These are phyloP conservation scores for Agonopterix subpropinquella DNA, from an alignment of 2,888 invertebrate species.

Conservation along the genomic window DNA sequence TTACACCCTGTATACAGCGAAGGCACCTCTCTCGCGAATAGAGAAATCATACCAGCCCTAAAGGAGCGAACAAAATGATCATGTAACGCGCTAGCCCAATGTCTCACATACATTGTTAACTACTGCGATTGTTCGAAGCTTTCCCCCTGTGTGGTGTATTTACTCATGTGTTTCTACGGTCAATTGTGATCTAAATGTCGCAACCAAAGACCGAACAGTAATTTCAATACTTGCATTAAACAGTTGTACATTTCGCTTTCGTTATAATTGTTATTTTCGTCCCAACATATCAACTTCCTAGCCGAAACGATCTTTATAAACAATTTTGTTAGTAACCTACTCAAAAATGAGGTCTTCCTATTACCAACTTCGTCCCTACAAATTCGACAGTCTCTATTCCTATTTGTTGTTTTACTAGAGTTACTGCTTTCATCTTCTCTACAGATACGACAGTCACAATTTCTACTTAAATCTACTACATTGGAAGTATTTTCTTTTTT, in stretches of 20 bases:
- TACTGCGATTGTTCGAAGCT: too few relatives aligned
- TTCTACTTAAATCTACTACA: slow-evolving; percentile 34
- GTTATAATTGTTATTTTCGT: slow-evolving; percentile 52
- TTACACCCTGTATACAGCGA: too few relatives aligned
- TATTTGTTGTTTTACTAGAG: background rate
- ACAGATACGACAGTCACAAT: slow-evolving; percentile 43
- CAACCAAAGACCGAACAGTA: slow-evolving; percentile 66
- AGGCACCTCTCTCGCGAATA: too few relatives aligned
- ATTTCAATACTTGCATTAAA: slow-evolving; percentile 54
- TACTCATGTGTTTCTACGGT: background rate
- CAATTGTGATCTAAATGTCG: slow-evolving; percentile 62
- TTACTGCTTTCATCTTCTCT: slow-evolving; percentile 8
- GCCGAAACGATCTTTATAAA: slow-evolving; percentile 44
- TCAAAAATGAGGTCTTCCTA: slow-evolving; percentile 29
- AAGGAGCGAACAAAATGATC: too few relatives aligned
- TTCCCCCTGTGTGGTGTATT: too few relatives aligned
- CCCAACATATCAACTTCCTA: slow-evolving; percentile 47
- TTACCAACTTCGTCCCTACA: slow-evolving; percentile 6
- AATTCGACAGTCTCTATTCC: slow-evolving; percentile 43
- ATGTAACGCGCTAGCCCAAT: too few relatives aligned
- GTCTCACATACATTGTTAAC: too few relatives aligned
- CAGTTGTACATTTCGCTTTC: slow-evolving; percentile 58
- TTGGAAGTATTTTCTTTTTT: slow-evolving; percentile 38
- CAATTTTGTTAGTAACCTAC: slow-evolving; percentile 42
- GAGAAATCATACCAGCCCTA: too few relatives aligned